phyloP scores from a whole-genome alignment of 2,797 vertebrate genomes.

The Knipowitschia caucasica region DNA sequence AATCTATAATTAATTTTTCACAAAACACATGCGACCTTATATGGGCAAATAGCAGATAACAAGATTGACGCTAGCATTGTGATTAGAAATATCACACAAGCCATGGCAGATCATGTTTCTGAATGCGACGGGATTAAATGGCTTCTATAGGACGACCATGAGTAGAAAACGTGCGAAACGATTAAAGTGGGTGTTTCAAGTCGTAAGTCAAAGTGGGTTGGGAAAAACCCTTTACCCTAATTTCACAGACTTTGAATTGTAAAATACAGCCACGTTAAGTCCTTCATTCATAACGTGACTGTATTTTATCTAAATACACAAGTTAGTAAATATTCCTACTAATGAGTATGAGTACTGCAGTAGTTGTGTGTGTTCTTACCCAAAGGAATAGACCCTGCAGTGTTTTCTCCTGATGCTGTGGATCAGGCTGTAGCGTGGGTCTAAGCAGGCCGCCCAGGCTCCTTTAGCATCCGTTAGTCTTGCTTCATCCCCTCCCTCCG shows the following conservation, averaged over 20 bases:
- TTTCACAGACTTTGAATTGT: too few relatives aligned
- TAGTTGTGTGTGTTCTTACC: slow-evolving; percentile 64
- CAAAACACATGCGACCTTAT: neutral
- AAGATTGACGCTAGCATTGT: slow-evolving; percentile 2
- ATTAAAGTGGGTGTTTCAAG: too few relatives aligned
- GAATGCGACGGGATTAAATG: too few relatives aligned
- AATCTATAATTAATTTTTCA: too few relatives aligned
- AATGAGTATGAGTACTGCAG: neutral
- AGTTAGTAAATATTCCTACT: neutral
- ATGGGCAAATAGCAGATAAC: neutral
- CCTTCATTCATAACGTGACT: too few relatives aligned
- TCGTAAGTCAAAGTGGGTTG: too few relatives aligned
- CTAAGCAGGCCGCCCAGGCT: slow-evolving; percentile 86
- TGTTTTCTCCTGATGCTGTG: slow-evolving; percentile 81
- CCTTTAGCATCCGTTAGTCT: slow-evolving; percentile 53
- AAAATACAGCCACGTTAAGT: too few relatives aligned
- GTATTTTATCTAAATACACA: neutral
- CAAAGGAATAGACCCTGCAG: slow-evolving; percentile 91
- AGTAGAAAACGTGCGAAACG: too few relatives aligned
- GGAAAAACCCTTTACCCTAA: too few relatives aligned
- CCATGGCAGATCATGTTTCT: too few relatives aligned
- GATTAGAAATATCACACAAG: slow-evolving; percentile 12
- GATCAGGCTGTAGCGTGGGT: slow-evolving; percentile 83
- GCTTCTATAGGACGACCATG: too few relatives aligned
- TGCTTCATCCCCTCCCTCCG: slow-evolving; percentile 37